Evolutionary conservation across 2,113 vertebrate species (phyloP).

Genomic region (Myotis brandtii): DNA sequence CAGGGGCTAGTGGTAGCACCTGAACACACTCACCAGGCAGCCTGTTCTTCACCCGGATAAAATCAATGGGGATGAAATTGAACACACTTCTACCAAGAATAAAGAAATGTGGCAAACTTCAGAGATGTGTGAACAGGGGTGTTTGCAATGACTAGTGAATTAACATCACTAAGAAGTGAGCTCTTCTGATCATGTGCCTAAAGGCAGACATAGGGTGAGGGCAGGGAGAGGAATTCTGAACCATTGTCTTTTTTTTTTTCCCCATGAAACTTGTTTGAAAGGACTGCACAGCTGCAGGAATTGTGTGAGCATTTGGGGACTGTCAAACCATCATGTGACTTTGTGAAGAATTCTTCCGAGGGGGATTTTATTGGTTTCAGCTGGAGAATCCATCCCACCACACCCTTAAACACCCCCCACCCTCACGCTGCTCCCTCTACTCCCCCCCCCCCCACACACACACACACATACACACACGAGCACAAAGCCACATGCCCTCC

Average conservation of each 20-base stretch:
- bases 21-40: constrained; percentile 71
- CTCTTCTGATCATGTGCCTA: constrained; percentile 82
- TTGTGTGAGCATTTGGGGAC: constrained; percentile 86
- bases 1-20: constrained; percentile 52
- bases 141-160: constrained; percentile 85
- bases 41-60: constrained; percentile 78
- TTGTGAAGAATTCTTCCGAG: constrained; percentile 87
- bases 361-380: constrained; percentile 89
- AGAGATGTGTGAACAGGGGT: constrained; percentile 79
- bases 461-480: constrained; percentile 50
- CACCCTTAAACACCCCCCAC: not conserved
- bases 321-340: constrained; percentile 85
- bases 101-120: constrained; percentile 82
- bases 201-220: constrained; percentile 76
- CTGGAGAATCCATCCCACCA: constrained; percentile 82
- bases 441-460: not conserved
- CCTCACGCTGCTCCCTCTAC: constrained; percentile 13
- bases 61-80: constrained; percentile 78
- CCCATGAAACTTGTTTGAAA: constrained; percentile 82
- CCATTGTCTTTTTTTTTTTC: constrained; percentile 84
- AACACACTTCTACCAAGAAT: constrained; percentile 81
- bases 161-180: constrained; percentile 80
- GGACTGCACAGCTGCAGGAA: constrained; percentile 85
- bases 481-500: constrained; percentile 85
- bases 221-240: constrained; percentile 76